Evolutionary conservation across 2,888 invertebrate genomes (phyloP).

Genomic region (Caenorhabditis uteleia): DNA sequence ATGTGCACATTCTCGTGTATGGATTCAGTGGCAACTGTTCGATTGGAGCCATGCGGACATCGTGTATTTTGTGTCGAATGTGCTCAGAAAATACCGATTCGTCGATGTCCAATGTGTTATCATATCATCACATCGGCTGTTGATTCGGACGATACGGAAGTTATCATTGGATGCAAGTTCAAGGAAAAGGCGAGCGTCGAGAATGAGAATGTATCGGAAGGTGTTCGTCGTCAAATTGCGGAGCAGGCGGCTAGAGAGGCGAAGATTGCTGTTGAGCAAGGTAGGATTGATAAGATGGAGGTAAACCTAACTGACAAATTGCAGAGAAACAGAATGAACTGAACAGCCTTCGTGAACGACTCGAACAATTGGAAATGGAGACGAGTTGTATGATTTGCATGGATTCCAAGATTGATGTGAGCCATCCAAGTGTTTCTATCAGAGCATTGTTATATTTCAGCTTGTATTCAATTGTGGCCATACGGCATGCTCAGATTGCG

Average conservation of each 20-base stretch:
- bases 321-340: conserved; percentile 48
- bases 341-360: conserved; percentile 27
- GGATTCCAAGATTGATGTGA: conserved; percentile 42
- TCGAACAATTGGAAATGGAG: conserved; percentile 47
- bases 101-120: conserved; percentile 48
- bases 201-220: conserved; percentile 11
- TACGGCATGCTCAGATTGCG: conserved; percentile 42
- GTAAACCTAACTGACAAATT: no score
- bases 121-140: conserved; percentile 30
- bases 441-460: no score
- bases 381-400: conserved; percentile 48
- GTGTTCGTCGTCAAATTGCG: conserved; percentile 25
- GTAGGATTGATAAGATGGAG: no score
- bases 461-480: no score
- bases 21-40: conserved; percentile 48
- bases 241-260: conserved; percentile 44
- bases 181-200: neutral
- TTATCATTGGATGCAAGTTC: conserved; percentile 26
- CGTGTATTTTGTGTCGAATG: conserved; percentile 52
- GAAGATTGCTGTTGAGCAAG: conserved; percentile 38
- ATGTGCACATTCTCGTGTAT: conserved; percentile 58
- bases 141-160: conserved; percentile 22
- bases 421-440: no score
- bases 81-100: conserved; percentile 33
- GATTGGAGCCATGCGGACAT: conserved; percentile 54